Base-by-base conservation (phyloP, 2,888 invertebrate genomes). In the Andrena minutula region DNA sequence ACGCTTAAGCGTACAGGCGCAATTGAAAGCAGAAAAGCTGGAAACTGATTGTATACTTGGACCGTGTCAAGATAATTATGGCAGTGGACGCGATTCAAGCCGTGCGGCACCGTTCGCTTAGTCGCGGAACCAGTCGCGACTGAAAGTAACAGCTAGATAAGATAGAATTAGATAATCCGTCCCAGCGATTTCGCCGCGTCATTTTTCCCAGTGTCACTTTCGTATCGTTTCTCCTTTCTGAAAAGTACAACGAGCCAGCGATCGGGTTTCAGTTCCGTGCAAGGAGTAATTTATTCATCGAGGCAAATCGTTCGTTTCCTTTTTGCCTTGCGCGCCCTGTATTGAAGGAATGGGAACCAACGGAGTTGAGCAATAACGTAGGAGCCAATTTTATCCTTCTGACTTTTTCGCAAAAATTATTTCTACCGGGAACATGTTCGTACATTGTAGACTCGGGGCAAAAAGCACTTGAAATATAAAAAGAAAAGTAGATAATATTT, bases 111-210 rank as follows among this genome's bases (percentile, higher is more conserved):
- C 23, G 32, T 80, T 60, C 41, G 69, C 65, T 16, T 75, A 78
- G 77, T 68, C 63, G 77, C 41, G 72, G 41, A 83, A 87, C 87
- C 87, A 87, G 84, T 86, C 75, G 53, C 16, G 63, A 53, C 74
- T 79, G 87, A 86, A 87, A 87, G 87, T 79, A 82, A 82, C 75
- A 74, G 70, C 64, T 30, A 77, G 65, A 83, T 85, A 86, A 87
- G 87, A 84, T 58, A 35, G 69, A 83, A 86, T 88, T 86, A 86
- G 87, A 87, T 88, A 86, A 88, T 82, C 66, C 47, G 53, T 60
- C 23, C 28, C 71, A 10, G 65, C 47, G 69, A 63, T 70, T 81
- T 74, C 72, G 65, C 41, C 53, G 32, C 30, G 63, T 41, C 23
- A 20, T 41, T 77, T 65, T 66, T 32, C 53, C 61, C 26, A 20